Conservation (phyloP, 1,140 invertebrate genomes). For the Drosophila rhopaloa region DNA sequence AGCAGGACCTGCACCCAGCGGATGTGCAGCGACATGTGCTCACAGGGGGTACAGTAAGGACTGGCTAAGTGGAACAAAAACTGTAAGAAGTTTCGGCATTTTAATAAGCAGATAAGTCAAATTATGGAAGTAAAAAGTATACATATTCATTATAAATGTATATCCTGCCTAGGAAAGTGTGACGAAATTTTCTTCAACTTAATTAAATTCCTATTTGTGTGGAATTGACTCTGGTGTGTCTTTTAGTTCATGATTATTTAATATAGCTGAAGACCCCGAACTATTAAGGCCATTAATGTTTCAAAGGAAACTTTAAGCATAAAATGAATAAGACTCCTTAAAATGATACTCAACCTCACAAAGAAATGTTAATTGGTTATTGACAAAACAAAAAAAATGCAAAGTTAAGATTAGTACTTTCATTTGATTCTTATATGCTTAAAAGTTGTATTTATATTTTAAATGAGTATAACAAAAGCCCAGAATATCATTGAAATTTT, state of each 20-base stretch:
- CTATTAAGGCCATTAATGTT: constrained; percentile 12
- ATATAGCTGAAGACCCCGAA: neutral
- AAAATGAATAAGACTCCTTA: no score
- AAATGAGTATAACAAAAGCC: no score
- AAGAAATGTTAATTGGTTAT: no score
- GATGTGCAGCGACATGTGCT: constrained; percentile 40
- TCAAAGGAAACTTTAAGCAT: neutral
- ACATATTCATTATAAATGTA: neutral
- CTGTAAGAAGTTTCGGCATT: neutral
- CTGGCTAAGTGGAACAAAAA: constrained; percentile 10
- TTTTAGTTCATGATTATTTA: constrained; percentile 10
- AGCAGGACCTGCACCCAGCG: constrained; percentile 37
- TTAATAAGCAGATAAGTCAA: neutral
- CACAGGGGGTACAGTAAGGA: constrained; percentile 14
- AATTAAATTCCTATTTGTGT: constrained; percentile 11
- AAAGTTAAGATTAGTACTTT: no score
- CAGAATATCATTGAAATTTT: no score
- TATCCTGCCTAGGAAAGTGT: neutral
- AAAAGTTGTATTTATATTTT: no score
- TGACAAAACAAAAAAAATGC: no score
- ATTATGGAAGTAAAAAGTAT: neutral
- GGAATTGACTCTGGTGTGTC: constrained; percentile 7
- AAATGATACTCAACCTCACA: no score
- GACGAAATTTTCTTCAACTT: neutral
- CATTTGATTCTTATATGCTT: no score